Evolutionary conservation across 2,888 invertebrate genomes (phyloP), one percentile per base, ranked within the genome.

Genomic region (Iphiclides podalirius): DNA sequence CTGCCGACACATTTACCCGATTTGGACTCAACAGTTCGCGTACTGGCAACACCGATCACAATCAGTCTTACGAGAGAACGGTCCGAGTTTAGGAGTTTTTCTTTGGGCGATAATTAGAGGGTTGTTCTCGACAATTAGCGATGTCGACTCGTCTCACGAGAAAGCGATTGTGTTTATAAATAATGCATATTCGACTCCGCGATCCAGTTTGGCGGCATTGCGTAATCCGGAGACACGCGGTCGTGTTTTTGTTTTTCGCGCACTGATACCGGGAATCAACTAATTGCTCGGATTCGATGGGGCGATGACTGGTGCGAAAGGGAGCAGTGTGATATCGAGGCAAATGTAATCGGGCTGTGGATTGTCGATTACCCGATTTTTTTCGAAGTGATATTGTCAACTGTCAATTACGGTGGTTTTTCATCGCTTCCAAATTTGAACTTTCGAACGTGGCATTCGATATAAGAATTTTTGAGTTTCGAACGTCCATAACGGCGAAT

Each of bases 141-240:
- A 4, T 31, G 31, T n/a, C 58, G n/a, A 12, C 11, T n/a, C 31
- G 31, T 8, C 9, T 26, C 8, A 52, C 54, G 42, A 59, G 49
- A 53, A 38, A 66, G 66, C 60, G 67, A 70, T 67, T 63, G 58
- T 64, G 68, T 72, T 75, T 66, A 77, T 80, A 76, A 78, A 78
- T 78, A 83, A 85, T 77, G 75, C 75, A 84, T 77, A 68, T 63
- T 70, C 70, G 71, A 73, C 75, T 75, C 76, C 73, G 74, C 60
- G 69, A 80, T 79, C 84, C 86, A 80, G 87, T 86, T 79, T 70
- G 75, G 82, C 78, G 73, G 72, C 83, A 83, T 86, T 81, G 80
- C 77, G 80, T 80, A 84, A 86, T 85, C 79, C 79, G 79, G 83
- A 79, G 83, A 77, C 77, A 68, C 76, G 64, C 68, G 51, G 71